These are phyloP conservation scores for Pollimyrus isidori DNA, from an alignment of 2,113 vertebrate genomes.

Conservation along the genomic window DNA sequence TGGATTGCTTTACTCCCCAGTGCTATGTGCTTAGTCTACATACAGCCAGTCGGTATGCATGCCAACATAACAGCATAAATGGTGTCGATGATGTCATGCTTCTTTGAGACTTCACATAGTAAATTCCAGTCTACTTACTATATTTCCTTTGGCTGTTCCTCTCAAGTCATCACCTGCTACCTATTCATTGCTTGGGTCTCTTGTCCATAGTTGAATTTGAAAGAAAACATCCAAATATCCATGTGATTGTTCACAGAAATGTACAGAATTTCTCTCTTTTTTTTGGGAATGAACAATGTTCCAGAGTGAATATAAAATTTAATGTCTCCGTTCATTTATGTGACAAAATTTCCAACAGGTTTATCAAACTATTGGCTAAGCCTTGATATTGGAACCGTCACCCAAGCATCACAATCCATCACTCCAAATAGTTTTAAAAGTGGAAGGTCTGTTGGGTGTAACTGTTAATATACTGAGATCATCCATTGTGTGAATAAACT, in stretches of 20 bases:
- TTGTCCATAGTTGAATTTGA: neutral
- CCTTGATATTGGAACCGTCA: neutral
- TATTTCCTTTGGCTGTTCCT: neutral
- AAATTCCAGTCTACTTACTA: neutral
- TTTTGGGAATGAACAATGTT: neutral
- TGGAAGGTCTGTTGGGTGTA: neutral
- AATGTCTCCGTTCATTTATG: neutral
- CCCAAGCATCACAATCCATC: neutral
- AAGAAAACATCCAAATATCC: neutral
- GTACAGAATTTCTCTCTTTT: neutral
- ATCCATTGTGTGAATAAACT: neutral
- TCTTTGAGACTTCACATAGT: neutral
- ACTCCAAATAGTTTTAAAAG: neutral
- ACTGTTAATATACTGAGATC: neutral
- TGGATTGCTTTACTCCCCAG: neutral
- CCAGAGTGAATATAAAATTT: neutral
- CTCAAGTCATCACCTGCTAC: neutral
- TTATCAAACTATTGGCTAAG: neutral
- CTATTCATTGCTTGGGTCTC: neutral
- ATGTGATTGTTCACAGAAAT: neutral
- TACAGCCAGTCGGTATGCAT: neutral
- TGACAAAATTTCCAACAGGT: neutral
- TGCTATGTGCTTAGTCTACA: neutral
- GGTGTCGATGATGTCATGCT: neutral
- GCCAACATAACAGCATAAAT: neutral